A percentile compares a stretch with the other conserved stretches of the same genome.
phyloP scores from a whole-genome alignment of 1,140 invertebrate genomes.

The Cylas formicarius region DNA sequence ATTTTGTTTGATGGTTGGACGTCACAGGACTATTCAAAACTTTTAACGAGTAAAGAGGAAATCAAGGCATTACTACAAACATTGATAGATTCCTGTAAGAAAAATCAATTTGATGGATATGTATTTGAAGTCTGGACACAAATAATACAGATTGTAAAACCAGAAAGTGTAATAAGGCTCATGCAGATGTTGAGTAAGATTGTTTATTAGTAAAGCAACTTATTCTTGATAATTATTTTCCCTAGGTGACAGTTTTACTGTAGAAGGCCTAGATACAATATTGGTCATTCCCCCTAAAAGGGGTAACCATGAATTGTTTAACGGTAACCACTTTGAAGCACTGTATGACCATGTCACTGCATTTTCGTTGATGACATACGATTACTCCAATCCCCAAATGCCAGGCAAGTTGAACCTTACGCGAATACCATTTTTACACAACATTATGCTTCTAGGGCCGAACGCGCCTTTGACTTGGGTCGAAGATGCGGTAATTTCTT shows the following conservation, averaged over 20 bases:
- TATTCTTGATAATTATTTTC: slow-evolving; percentile 1
- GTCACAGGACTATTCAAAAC: slow-evolving; percentile 54
- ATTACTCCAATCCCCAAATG: slow-evolving; percentile 76
- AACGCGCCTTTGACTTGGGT: slow-evolving; percentile 84
- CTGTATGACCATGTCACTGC: slow-evolving; percentile 69
- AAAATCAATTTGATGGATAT: slow-evolving; percentile 73
- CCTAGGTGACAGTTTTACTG: slow-evolving; percentile 21
- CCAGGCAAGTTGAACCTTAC: slow-evolving; percentile 52
- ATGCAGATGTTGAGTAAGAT: slow-evolving; percentile 54
- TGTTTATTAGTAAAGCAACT: background rate
- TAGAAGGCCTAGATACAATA: slow-evolving; percentile 57
- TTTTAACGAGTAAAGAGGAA: slow-evolving; percentile 56
- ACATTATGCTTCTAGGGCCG: slow-evolving; percentile 49
- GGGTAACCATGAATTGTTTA: slow-evolving; percentile 67
- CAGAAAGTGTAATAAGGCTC: slow-evolving; percentile 54
- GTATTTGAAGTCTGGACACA: slow-evolving; percentile 87
- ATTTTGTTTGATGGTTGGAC: slow-evolving; percentile 82
- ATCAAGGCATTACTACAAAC: slow-evolving; percentile 50
- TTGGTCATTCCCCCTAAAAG: slow-evolving; percentile 78
- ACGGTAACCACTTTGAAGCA: slow-evolving; percentile 65
- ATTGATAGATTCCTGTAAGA: slow-evolving; percentile 54
- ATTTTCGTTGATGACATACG: slow-evolving; percentile 94
- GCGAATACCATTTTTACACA: slow-evolving; percentile 16
- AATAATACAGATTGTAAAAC: slow-evolving; percentile 58
- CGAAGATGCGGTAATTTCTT: slow-evolving; percentile 64